These are phyloP conservation scores for Condylura cristata DNA, from an alignment of 2,113 vertebrate species.

Conservation along the genomic window DNA sequence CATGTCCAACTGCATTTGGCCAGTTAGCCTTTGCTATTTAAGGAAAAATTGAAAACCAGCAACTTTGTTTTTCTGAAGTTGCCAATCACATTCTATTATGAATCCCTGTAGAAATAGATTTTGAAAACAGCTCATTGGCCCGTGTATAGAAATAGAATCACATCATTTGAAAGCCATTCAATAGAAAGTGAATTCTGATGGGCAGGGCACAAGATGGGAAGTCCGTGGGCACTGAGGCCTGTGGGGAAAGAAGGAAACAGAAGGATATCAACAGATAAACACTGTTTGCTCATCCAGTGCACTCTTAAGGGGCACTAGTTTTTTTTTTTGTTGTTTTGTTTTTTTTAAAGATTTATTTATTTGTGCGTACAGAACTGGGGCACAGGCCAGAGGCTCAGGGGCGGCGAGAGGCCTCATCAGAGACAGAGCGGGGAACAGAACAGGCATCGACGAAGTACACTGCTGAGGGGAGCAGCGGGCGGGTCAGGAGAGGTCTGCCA, in stretches of 20 bases:
- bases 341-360: too few relatives aligned
- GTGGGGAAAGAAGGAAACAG: background rate
- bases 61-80: conserved; percentile 39
- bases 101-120: background rate
- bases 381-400: too few relatives aligned
- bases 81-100: background rate
- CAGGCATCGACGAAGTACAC: too few relatives aligned
- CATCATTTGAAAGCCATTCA: background rate
- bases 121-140: conserved; percentile 11
- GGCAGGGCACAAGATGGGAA: background rate
- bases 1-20: background rate
- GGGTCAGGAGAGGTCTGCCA: too few relatives aligned
- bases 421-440: too few relatives aligned
- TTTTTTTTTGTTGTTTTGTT: too few relatives aligned
- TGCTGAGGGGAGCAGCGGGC: too few relatives aligned
- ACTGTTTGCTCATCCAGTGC: background rate
- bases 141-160: background rate
- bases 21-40: background rate
- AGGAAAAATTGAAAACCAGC: background rate
- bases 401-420: too few relatives aligned
- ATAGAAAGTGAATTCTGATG: background rate
- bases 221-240: background rate
- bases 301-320: background rate
- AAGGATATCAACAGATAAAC: background rate
- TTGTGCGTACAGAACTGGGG: too few relatives aligned